Base-by-base conservation (phyloP, 2,888 invertebrate species). In the Galerucella nymphaeae region DNA sequence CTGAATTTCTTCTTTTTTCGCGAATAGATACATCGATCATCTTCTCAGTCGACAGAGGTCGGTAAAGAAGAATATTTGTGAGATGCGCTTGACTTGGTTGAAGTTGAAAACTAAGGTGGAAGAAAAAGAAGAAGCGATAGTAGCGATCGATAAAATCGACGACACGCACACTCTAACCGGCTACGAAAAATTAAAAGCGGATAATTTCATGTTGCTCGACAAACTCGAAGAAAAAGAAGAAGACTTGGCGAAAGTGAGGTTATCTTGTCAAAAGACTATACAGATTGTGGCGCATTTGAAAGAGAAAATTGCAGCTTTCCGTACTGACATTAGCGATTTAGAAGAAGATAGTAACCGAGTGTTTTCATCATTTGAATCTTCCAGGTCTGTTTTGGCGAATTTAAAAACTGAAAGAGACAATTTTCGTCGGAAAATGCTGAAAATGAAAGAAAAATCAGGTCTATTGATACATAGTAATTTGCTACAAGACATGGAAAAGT, bases 241-340 rank as follows among this genome's bases (percentile, higher is more conserved):
- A 18, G 61, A 61, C 10, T 61, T 61, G 13, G 10, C 41, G 3
- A 61, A 61, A 5, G 38, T 41, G 2, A n/a, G 61, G 8, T 16
- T 41, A 9, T 41, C 14, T 2, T 14, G n/a, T 16, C 11, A 41
- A n/a, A 38, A 61, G 10, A 61, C 38, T 5, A 41, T 61, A n/a
- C 61, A 61, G 41, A 61, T 61, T 10, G 14, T 61, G 11, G 61
- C 61, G 18, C 61, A 61, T 41, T 11, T 61, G 2, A 38, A 41
- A 2, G 61, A 61, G 13, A 61, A 61, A 42, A 61, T 61, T 9
- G 10, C 41, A 8, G 61, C 61, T 2, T 42, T 42, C 1, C 5
- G 3, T 11, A 8, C 18, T 1, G 61, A 61, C 18, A 61, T 61
- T 14, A 5, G 41, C 9, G 61, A 61, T 16, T n/a, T 18, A 9